Evolutionary conservation across 2,113 vertebrate species (phyloP).

Genomic region (Meriones unguiculatus): DNA sequence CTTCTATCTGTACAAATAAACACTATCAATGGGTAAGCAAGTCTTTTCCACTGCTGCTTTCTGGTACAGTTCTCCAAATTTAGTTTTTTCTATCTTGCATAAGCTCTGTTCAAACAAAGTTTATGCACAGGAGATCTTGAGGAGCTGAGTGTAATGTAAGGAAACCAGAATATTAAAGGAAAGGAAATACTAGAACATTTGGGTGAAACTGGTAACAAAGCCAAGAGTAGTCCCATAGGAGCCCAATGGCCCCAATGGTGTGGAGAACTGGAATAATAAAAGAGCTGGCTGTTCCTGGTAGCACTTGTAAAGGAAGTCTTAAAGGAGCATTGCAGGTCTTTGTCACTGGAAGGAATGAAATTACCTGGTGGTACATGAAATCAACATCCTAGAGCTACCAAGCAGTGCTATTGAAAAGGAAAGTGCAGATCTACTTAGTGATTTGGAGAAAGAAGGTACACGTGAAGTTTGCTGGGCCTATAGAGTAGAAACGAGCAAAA

Average conservation of each 20-base stretch:
- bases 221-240: neutral
- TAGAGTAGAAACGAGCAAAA: neutral
- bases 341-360: neutral
- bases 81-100: neutral
- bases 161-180: neutral
- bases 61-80: neutral
- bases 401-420: neutral
- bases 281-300: neutral
- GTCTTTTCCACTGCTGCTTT: neutral
- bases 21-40: neutral
- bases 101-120: neutral
- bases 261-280: neutral
- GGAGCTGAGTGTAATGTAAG: neutral
- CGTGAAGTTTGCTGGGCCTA: too few species aligned
- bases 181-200: neutral
- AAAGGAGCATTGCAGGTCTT: neutral
- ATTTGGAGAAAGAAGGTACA: neutral
- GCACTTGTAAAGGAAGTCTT: neutral
- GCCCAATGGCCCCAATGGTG: neutral
- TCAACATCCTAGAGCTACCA: neutral
- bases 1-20: neutral
- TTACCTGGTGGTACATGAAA: neutral
- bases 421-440: neutral
- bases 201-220: neutral
- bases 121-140: neutral